Base-by-base conservation (phyloP, 2,797 vertebrate genomes). In the Esox masquinongy region DNA sequence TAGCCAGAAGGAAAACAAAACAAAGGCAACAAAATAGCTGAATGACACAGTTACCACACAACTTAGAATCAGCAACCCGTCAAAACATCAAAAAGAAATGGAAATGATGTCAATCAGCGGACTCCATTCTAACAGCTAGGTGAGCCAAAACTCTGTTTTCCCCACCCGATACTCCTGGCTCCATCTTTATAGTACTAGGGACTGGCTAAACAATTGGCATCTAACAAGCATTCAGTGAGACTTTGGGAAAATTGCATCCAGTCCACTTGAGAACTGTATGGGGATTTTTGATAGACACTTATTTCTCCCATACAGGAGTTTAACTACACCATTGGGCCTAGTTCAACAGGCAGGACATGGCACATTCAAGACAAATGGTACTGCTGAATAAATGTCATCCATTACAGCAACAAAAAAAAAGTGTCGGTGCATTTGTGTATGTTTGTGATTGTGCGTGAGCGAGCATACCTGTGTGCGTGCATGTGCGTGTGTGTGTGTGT, bases 181-280 rank as follows among this genome's bases (percentile, higher is more conserved):
- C 11, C 29, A 19, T 34, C 67, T 71, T 36, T 61, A 63, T 75
- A 66, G 81, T 88, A 80, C 83, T 86, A 88, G 86, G 84, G 81
- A 87, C 77, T 81, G 82, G 79, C 64, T 16, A 79, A 87, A 82
- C 83, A 89, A 87, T 85, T 2, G 24, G 59, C 59, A 87, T 79
- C 87, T 78, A 82, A 82, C 77, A 82, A 84, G 84, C 82, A 83
- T 3, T n/a, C 53, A 22, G 53, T 77, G 79, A 77, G 80, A 85
- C 84, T 87, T 90, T 85, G 91, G 91, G 89, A 85, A 88, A 82
- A 90, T 90, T 83, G 85, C 87, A 86, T 90, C 80, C 85, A 83
- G 88, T 90, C 79, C 85, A 88, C 90, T 88, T 90, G 83, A 89
- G 79, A 85, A 84, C 82, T 66, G 82, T 36, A 61, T 74, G 64